Conservation (phyloP, 2,797 vertebrate genomes). For the Etheostoma nigrum region DNA sequence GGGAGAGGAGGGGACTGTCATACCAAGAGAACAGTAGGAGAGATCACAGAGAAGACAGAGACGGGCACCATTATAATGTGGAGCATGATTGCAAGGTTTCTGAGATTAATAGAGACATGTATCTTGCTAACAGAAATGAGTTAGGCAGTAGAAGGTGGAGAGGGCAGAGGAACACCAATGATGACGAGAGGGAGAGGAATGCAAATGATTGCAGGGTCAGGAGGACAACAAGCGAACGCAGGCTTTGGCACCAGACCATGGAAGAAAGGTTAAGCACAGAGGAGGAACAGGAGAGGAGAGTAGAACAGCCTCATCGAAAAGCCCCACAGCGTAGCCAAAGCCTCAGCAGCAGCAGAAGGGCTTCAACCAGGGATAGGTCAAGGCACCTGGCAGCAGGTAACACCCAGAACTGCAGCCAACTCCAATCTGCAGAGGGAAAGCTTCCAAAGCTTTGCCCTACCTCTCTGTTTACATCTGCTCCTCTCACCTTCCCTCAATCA, state of each 20-base stretch:
- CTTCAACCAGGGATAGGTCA: conserved; percentile 64
- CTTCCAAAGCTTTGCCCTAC: conserved; percentile 35
- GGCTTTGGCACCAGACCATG: conserved; percentile 50
- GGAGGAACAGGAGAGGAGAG: conserved; percentile 70
- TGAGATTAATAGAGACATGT: conserved; percentile 52
- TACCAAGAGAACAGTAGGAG: conserved; percentile 56
- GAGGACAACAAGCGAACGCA: conserved; percentile 59
- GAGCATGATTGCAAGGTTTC: conserved; percentile 38
- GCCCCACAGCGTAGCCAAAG: conserved; percentile 72
- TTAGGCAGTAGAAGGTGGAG: conserved; percentile 49
- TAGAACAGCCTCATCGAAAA: conserved; percentile 58
- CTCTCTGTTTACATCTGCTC: conserved; percentile 59
- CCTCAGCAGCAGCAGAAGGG: conserved; percentile 66
- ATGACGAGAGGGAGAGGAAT: conserved; percentile 32
- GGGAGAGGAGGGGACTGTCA: conserved; percentile 66
- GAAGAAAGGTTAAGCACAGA: conserved; percentile 74
- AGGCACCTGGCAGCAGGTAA: conserved; percentile 81
- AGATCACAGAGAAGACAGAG: conserved; percentile 62
- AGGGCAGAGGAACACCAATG: conserved; percentile 9
- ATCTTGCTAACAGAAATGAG: conserved; percentile 38
- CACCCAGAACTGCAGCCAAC: conserved; percentile 56
- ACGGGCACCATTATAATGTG: conserved; percentile 39
- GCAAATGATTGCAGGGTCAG: conserved; percentile 42
- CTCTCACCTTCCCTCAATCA: conserved; percentile 64
- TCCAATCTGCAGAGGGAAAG: conserved; percentile 50